Evolutionary conservation across 2,113 vertebrate species (phyloP), one percentile per base, ranked within the genome.

Genomic region (Rhea americana): DNA sequence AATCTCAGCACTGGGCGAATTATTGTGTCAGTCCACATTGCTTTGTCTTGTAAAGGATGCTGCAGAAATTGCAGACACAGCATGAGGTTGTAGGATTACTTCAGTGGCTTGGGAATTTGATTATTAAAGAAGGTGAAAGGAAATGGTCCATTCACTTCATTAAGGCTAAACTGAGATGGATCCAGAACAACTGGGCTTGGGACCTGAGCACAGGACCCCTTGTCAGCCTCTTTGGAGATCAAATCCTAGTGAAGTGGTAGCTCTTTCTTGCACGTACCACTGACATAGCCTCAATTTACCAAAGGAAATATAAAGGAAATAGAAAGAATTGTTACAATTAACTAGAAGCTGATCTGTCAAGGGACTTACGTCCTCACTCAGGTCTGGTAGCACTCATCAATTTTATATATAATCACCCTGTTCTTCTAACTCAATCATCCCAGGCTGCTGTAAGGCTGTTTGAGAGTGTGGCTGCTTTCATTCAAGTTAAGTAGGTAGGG

Each of bases 21-120:
- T 95, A 65, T 7, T 89, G 48, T 79, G 77, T 84, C 89, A 90
- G 22, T 30, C 35, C 74, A 76, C 62, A 62, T 82, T 84, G 71
- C 92, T 94, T 79, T 92, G 92, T 94, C 91, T 73, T 79, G 66
- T 63, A 85, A 92, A 95, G 35, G 53, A 82, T 70, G 62, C 66
- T 93, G 74, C 70, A 92, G 71, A 89, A 95, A 68, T 26, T 82
- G 86, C 81, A 93, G 62, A 55, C 24, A 21, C 78, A 89, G 86
- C 86, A 79, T 18, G 58, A 90, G 53, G 17, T 70, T 66, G 43
- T n/a, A 68, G 66, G 71, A 65, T 92, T 92, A 53, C 50, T 93
- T 84, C 71, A 82, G 66, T 18, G 74, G 19, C 43, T 45, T 73
- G 66, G 70, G 53, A 82, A 41, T 75, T 58, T 39, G 37, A 5